These are phyloP conservation scores for Abrostola tripartita DNA, from an alignment of 2,888 invertebrate species.

Conservation along the genomic window DNA sequence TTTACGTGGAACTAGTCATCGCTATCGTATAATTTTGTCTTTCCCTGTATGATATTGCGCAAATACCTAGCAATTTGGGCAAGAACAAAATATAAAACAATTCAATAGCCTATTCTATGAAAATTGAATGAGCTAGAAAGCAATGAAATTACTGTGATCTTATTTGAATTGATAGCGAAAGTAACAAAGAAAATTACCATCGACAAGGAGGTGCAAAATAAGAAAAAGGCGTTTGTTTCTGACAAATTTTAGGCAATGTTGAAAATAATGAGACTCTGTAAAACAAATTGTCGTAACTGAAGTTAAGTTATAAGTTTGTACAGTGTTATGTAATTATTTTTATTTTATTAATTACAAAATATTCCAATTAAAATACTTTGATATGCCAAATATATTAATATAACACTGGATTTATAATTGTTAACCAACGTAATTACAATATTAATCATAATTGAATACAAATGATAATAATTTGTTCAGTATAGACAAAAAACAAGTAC, in stretches of 20 bases:
- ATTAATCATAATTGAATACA: slow-evolving; percentile 11
- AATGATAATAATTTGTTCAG: slow-evolving; percentile 1
- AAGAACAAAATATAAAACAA: slow-evolving; percentile 21
- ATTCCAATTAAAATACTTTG: too few relatives aligned
- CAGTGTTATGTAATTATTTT: too few relatives aligned
- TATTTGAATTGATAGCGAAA: slow-evolving; percentile 69
- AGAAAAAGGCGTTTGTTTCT: not conserved
- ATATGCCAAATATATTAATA: too few relatives aligned
- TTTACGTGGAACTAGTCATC: too few relatives aligned
- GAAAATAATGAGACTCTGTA: too few relatives aligned
- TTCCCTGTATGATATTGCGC: not conserved
- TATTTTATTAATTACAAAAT: too few relatives aligned
- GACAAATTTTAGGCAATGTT: not conserved
- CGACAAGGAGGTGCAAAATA: slow-evolving; percentile 55
- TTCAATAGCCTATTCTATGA: slow-evolving; percentile 47
- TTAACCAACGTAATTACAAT: too few relatives aligned
- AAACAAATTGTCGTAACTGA: too few relatives aligned
- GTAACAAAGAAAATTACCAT: slow-evolving; percentile 70
- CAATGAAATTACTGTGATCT: slow-evolving; percentile 66
- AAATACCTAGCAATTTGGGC: slow-evolving; percentile 4
- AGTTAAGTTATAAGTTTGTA: too few relatives aligned
- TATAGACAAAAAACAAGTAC: not conserved
- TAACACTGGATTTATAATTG: too few relatives aligned
- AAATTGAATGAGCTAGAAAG: slow-evolving; percentile 63
- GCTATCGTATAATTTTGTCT: not conserved